A percentile compares a stretch with the other conserved stretches of the same genome.
These are phyloP conservation scores for Tursiops truncatus DNA, from an alignment of 2,113 vertebrate genomes.

Conservation along the genomic window DNA sequence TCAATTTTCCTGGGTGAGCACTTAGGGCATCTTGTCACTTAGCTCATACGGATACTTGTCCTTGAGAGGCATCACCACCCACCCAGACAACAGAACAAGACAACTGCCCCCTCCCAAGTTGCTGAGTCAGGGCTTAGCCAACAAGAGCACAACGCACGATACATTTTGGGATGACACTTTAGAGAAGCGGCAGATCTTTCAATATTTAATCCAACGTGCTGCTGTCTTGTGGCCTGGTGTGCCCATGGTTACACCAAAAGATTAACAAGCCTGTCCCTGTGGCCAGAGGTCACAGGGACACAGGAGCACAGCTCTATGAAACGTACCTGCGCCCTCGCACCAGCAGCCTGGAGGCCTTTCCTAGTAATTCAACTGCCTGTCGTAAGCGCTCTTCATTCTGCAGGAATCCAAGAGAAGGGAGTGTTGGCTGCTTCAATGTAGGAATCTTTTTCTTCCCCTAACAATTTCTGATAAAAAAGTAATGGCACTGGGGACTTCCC, in stretches of 20 bases:
- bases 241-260: neutral
- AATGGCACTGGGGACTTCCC: neutral
- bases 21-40: neutral
- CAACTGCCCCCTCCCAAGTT: neutral
- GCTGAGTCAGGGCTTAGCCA: neutral
- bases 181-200: neutral
- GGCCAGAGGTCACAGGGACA: neutral
- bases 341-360: slow-evolving; percentile 95
- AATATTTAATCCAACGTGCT: neutral
- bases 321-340: slow-evolving; percentile 93
- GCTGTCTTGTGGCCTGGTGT: neutral
- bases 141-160: neutral
- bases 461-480: neutral
- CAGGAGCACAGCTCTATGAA: neutral
- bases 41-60: neutral
- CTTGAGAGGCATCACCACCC: neutral
- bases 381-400: slow-evolving; percentile 97
- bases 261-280: neutral
- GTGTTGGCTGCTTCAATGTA: neutral
- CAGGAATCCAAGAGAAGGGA: slow-evolving; percentile 41
- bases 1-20: neutral
- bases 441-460: neutral
- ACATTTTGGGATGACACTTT: neutral
- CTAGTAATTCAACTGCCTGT: slow-evolving; percentile 95
- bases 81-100: neutral